These are phyloP conservation scores for rabbit (Oryctolagus cuniculus) DNA, from an alignment of 2,113 vertebrate genomes.

Conservation along the genomic window DNA sequence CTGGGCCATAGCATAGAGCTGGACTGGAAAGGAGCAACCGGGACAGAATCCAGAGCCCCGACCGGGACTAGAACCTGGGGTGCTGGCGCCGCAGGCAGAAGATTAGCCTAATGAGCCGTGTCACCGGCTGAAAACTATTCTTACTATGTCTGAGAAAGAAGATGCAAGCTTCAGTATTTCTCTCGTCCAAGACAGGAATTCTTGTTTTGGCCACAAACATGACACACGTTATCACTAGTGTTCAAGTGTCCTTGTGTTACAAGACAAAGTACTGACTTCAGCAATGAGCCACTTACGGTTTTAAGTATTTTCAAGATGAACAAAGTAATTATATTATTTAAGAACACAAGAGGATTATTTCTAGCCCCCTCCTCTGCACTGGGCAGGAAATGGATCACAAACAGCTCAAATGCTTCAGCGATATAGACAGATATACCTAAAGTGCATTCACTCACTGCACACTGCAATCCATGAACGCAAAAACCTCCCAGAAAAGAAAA, in stretches of 20 bases:
- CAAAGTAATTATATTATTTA: slow-evolving; percentile 63
- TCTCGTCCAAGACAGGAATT: slow-evolving; percentile 24
- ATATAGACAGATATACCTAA: not conserved
- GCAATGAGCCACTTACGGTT: slow-evolving; percentile 5
- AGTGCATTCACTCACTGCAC: not conserved
- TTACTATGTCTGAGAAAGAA: slow-evolving; percentile 25
- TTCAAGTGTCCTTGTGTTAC: not conserved
- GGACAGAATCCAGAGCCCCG: too few relatives aligned
- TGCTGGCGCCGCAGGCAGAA: too few relatives aligned
- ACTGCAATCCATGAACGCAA: slow-evolving; percentile 51
- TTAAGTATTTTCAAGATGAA: slow-evolving; percentile 57
- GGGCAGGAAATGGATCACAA: slow-evolving; percentile 4
- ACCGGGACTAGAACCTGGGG: too few relatives aligned
- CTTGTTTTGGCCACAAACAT: slow-evolving; percentile 12
- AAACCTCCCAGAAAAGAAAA: slow-evolving; percentile 47
- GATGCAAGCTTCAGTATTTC: slow-evolving; percentile 14
- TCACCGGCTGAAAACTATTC: not conserved
- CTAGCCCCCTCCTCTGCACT: not conserved
- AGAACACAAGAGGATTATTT: slow-evolving; percentile 29
- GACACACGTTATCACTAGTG: slow-evolving; percentile 2
- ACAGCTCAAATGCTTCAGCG: not conserved
- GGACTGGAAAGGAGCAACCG: too few relatives aligned
- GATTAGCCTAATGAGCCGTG: too few relatives aligned
- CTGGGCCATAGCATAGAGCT: too few relatives aligned
- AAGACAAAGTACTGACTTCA: slow-evolving; percentile 24